phyloP scores from a whole-genome alignment of 2,797 vertebrate genomes.

The Cuculus canorus region DNA sequence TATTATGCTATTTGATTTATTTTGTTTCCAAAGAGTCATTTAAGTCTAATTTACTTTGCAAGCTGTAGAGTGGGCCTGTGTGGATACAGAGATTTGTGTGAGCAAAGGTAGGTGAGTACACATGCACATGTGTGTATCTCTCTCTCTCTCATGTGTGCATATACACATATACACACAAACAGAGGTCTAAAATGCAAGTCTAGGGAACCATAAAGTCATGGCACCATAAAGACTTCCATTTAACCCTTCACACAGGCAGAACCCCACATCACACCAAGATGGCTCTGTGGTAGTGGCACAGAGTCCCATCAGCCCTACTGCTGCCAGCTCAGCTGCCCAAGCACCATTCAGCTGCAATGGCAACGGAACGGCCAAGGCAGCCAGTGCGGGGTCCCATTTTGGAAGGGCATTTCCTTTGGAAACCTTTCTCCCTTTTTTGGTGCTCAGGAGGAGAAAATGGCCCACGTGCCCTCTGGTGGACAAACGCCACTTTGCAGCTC shows the following conservation, averaged over 20 bases:
- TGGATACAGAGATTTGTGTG: constrained; percentile 22
- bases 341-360: not conserved
- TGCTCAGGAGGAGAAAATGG: constrained; percentile 1
- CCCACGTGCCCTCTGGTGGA: constrained; percentile 74
- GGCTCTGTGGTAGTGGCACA: not conserved
- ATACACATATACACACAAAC: not conserved
- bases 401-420: not conserved
- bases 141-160: not conserved
- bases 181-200: not conserved
- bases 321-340: not conserved
- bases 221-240: not conserved
- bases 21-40: constrained; percentile 81
- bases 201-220: not conserved
- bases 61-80: constrained; percentile 56
- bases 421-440: not conserved
- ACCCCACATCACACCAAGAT: fast-evolving
- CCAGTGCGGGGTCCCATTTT: not conserved
- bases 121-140: not conserved
- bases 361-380: not conserved
- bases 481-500: constrained; percentile 33
- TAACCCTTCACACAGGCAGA: not conserved
- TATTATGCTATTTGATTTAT: constrained; percentile 82
- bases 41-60: constrained; percentile 79
- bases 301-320: not conserved
- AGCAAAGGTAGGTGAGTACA: not conserved